These are phyloP conservation scores for Megaustenia siamemsis DNA, from an alignment of 2,888 invertebrate genomes.

Conservation along the genomic window DNA sequence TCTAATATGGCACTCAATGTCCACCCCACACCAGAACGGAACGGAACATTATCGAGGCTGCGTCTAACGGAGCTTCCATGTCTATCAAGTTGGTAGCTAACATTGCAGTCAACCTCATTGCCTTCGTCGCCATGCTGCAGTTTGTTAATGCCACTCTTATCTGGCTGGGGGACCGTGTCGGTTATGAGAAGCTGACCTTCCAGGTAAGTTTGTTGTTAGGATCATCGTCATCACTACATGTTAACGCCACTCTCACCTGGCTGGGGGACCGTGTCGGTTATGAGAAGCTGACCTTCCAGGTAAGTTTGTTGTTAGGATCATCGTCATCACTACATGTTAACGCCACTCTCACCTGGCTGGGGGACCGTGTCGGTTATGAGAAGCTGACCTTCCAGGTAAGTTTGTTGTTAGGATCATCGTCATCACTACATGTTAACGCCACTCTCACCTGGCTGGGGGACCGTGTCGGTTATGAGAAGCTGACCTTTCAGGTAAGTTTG, in stretches of 20 bases:
- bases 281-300: conserved; percentile 82
- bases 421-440: conserved; percentile 84
- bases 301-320: conserved; percentile 61
- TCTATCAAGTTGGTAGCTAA: conserved; percentile 91
- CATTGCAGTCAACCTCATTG: conserved; percentile 94
- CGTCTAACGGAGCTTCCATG: conserved; percentile 91
- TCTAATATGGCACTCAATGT: no score
- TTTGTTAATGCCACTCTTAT: conserved; percentile 89
- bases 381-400: conserved; percentile 82
- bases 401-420: neutral
- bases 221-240: neutral
- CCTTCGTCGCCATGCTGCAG: conserved; percentile 92
- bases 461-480: conserved; percentile 85
- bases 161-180: conserved; percentile 84
- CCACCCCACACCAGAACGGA: conserved; percentile 87
- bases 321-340: neutral
- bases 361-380: conserved; percentile 86
- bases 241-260: conserved; percentile 56
- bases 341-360: conserved; percentile 64
- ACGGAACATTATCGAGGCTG: conserved; percentile 92
- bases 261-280: conserved; percentile 85
- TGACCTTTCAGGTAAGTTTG: conserved; percentile 81
- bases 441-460: conserved; percentile 82
- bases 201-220: conserved; percentile 77
- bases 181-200: conserved; percentile 83